phyloP scores from a whole-genome alignment of 2,797 vertebrate genomes.

The Pelochelys cantorii region DNA sequence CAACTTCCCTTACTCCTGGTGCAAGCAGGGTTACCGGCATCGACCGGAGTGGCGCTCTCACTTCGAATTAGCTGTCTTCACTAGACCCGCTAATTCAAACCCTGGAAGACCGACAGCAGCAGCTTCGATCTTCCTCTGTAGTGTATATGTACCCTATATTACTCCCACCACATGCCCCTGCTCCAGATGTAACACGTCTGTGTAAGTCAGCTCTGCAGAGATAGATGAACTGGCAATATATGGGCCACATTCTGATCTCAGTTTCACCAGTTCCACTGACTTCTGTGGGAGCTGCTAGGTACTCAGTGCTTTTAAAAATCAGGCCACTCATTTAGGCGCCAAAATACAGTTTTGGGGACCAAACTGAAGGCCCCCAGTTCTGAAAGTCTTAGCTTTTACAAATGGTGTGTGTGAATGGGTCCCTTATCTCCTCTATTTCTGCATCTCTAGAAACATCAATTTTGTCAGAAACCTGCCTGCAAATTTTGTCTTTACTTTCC shows the following conservation, averaged over 20 bases:
- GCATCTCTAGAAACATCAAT: constrained; percentile 36
- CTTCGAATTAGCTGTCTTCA: too few species aligned
- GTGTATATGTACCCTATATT: not conserved
- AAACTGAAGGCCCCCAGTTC: fast-evolving
- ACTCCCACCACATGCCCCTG: constrained; percentile 16
- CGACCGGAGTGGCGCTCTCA: too few species aligned
- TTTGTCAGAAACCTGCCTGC: constrained; percentile 45
- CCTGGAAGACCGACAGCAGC: too few species aligned
- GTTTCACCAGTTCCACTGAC: not conserved
- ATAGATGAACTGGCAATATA: fast-evolving
- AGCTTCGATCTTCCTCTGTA: too few species aligned
- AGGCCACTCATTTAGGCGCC: not conserved
- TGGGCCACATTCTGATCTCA: not conserved
- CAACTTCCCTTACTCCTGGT: too few species aligned
- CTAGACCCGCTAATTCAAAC: too few species aligned
- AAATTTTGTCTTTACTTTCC: constrained; percentile 45
- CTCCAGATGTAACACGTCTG: constrained; percentile 21
- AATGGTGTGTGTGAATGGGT: not conserved
- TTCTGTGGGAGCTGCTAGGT: not conserved
- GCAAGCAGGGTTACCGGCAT: too few species aligned
- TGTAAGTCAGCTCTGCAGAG: not conserved
- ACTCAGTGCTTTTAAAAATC: not conserved
- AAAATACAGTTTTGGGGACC: not conserved
- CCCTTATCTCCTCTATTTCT: fast-evolving
- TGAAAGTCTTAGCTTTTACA: constrained; percentile 44